phyloP scores from a whole-genome alignment of 64 coral and sea anemone species.

The Pachyseris speciosa region DNA sequence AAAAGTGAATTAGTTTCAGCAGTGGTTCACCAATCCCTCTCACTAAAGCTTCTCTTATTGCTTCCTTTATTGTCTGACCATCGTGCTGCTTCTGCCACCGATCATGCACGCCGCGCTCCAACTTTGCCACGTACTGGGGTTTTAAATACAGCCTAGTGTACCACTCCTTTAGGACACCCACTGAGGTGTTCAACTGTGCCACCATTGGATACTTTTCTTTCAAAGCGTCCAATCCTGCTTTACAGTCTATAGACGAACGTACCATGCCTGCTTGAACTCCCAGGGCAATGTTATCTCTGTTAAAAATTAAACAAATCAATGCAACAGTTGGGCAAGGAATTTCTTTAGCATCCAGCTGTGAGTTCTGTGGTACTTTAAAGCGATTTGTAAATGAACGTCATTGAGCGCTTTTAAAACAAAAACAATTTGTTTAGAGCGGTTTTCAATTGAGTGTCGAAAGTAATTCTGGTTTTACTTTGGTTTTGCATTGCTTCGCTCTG shows the following conservation, averaged over 20 bases:
- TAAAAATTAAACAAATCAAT: background rate
- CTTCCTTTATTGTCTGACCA: slow-evolving; percentile 10
- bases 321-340: no score
- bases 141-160: slow-evolving; percentile 30
- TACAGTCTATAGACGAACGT: slow-evolving; percentile 64
- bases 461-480: no score
- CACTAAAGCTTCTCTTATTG: slow-evolving; percentile 30
- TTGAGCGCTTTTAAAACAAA: no score
- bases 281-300: slow-evolving; percentile 68
- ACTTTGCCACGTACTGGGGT: background rate
- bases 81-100: background rate
- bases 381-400: no score
- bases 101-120: slow-evolving; percentile 21
- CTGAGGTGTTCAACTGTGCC: slow-evolving; percentile 7
- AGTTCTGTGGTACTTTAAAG: no score
- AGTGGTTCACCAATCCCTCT: slow-evolving; percentile 44
- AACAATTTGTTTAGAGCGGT: no score
- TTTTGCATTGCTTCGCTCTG: no score
- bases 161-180: slow-evolving; percentile 49
- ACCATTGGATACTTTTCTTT: slow-evolving; percentile 58
- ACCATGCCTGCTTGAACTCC: slow-evolving; percentile 76
- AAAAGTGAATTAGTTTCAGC: slow-evolving; percentile 27
- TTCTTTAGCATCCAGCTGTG: no score
- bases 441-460: no score
- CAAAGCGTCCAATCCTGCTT: slow-evolving; percentile 63